Conservation (phyloP, 1,140 invertebrate genomes). For the Drosophila erecta region DNA sequence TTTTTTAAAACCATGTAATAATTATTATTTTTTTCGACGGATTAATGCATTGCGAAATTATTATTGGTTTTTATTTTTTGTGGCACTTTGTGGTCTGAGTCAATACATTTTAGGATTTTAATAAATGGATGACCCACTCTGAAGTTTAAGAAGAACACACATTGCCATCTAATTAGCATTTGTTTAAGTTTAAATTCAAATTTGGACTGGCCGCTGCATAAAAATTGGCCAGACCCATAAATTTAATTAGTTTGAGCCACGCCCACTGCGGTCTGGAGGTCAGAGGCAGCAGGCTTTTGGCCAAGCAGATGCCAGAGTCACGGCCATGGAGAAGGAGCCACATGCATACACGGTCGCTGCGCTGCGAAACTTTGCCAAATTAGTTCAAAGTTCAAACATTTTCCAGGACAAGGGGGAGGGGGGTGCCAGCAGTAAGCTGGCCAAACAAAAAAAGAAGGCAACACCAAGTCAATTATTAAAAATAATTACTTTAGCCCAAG, state of each 20-base stretch:
- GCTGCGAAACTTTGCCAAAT: slow-evolving; percentile 69
- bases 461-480: slow-evolving; percentile 78
- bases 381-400: slow-evolving; percentile 79
- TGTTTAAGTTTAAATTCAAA: slow-evolving; percentile 47
- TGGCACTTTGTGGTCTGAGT: too few species aligned
- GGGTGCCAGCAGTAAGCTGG: slow-evolving; percentile 9
- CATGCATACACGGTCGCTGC: slow-evolving; percentile 39
- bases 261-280: slow-evolving; percentile 54
- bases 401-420: slow-evolving; percentile 28
- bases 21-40: too few species aligned
- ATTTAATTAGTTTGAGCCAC: slow-evolving; percentile 76
- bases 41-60: too few species aligned
- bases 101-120: not conserved
- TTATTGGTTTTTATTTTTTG: too few species aligned
- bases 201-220: slow-evolving; percentile 14
- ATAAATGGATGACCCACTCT: not conserved
- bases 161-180: slow-evolving; percentile 26
- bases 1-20: too few species aligned
- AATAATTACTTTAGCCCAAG: slow-evolving; percentile 79
- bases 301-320: slow-evolving; percentile 67
- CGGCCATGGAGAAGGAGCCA: slow-evolving; percentile 44
- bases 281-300: slow-evolving; percentile 35
- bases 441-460: slow-evolving; percentile 37
- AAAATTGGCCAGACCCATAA: slow-evolving; percentile 62
- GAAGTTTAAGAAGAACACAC: not conserved